Evolutionary conservation across 2,797 vertebrate genomes (phyloP).

Genomic region (Oceanodroma leucorhoa): DNA sequence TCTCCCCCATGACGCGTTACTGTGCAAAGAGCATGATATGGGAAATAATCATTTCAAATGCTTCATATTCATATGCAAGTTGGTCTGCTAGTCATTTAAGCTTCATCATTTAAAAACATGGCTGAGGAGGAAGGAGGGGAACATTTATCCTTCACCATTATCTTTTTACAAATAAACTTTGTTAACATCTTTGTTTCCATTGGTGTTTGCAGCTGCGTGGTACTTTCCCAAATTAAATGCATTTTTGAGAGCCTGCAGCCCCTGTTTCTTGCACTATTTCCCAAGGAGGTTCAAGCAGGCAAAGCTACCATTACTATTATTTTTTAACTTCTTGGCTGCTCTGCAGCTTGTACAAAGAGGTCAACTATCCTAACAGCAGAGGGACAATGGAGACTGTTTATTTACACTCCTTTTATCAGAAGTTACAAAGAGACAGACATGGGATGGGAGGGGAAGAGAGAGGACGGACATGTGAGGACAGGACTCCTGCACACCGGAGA

Average conservation of each 20-base stretch:
- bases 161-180: not conserved
- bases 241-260: not conserved
- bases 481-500: not conserved
- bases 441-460: not conserved
- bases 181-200: not conserved
- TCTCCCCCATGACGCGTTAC: not conserved
- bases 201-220: not conserved
- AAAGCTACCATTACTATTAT: not conserved
- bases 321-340: not conserved
- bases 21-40: not conserved
- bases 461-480: accelerated
- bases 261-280: not conserved
- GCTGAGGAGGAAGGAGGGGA: not conserved
- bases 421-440: not conserved
- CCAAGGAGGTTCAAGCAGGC: not conserved
- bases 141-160: not conserved
- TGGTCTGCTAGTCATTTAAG: not conserved
- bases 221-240: not conserved
- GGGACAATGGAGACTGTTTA: not conserved
- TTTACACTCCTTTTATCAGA: not conserved
- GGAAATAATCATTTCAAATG: slow-evolving; percentile 26
- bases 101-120: not conserved
- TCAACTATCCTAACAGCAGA: not conserved
- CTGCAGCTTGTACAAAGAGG: not conserved
- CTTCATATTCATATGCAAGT: slow-evolving; percentile 55